Base-by-base conservation (phyloP, 2,113 vertebrate genomes). In the Datnioides undecimradiatus region DNA sequence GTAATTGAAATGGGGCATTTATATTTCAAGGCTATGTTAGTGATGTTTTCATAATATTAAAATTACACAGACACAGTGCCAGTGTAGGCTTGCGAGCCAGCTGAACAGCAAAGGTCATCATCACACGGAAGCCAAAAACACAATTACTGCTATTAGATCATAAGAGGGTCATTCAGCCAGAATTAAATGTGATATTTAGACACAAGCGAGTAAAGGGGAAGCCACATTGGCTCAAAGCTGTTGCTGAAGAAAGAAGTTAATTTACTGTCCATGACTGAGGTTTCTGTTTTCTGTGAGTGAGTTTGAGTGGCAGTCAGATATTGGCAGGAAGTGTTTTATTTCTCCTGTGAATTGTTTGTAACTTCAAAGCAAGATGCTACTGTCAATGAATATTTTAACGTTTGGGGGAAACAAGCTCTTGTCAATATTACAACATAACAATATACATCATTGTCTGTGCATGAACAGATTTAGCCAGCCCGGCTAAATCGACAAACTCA, bases 131-230 rank as follows among this genome's bases (percentile, higher is more conserved):
- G 49, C 73, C 59, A 71, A 65, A 82, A 76, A 45, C 13, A 62
- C 55, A 70, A 81, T 75, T 64, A 57, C 48, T 25, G 57, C 48
- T 70, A 51, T 71, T 49, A 76, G 58, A 43, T 65, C 11, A 60
- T 73, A 43, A 58, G 43, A 23, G 52, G 41, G 49, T 65, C 29
- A 31, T 52, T 51, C 12, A 72, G 36, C 27, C 29, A 0, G 17
- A 46, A 65, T 29, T 8, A 64, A 40, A 57, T 16, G 0, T 10
- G 69, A 45, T 68, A 40, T 81, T 81, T 69, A 33, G 21, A 68
- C 12, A 29, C 17, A 54, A 52, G 21, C 17, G 16, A 49, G 14
- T 29, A 19, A 9, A 54, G 5, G 3, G 41, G 33, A n/a, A 48
- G 40, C 40, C 12, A 41, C 49, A 52, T 21, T 4, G 0, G 43